Evolutionary conservation across 2,888 invertebrate species (phyloP).

Genomic region (Phengaris arion): DNA sequence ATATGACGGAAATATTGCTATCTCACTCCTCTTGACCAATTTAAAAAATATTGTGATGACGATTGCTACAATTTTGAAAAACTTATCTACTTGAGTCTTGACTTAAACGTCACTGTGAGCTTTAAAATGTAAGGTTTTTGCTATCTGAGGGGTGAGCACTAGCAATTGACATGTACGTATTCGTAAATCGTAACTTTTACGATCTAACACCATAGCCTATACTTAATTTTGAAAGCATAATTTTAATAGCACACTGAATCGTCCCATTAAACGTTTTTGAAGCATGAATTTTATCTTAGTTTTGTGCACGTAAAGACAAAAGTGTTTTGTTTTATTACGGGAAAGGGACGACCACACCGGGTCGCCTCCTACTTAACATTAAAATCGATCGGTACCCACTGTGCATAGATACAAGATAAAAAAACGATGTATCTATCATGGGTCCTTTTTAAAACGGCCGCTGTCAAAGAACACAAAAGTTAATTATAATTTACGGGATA

Average conservation of each 20-base stretch:
- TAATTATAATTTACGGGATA: slow-evolving; percentile 76
- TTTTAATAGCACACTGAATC: neutral
- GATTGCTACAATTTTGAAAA: neutral
- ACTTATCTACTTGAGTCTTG: neutral
- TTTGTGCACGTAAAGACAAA: slow-evolving; percentile 36
- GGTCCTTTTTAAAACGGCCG: slow-evolving; percentile 61
- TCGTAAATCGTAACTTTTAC: no score
- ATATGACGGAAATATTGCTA: slow-evolving; percentile 53
- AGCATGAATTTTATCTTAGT: slow-evolving; percentile 21
- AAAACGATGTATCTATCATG: slow-evolving; percentile 76
- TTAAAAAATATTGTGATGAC: neutral
- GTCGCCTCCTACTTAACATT: slow-evolving; percentile 48
- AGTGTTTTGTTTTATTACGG: slow-evolving; percentile 35
- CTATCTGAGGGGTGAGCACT: no score
- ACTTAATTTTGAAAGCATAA: neutral
- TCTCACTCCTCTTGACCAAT: slow-evolving; percentile 45
- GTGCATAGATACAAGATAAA: slow-evolving; percentile 63
- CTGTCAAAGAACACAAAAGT: slow-evolving; percentile 65
- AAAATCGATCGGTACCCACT: slow-evolving; percentile 58
- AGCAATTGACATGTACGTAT: no score
- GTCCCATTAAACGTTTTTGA: slow-evolving; percentile 14
- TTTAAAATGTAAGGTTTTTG: no score
- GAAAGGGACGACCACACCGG: slow-evolving; percentile 60
- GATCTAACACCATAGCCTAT: neutral
- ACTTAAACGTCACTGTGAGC: no score